Percentiles rank a stretch among this genome's conserved stretches.
Evolutionary conservation across 2,888 invertebrate genomes (phyloP).

Genomic region (Pogonocherus hispidulus): DNA sequence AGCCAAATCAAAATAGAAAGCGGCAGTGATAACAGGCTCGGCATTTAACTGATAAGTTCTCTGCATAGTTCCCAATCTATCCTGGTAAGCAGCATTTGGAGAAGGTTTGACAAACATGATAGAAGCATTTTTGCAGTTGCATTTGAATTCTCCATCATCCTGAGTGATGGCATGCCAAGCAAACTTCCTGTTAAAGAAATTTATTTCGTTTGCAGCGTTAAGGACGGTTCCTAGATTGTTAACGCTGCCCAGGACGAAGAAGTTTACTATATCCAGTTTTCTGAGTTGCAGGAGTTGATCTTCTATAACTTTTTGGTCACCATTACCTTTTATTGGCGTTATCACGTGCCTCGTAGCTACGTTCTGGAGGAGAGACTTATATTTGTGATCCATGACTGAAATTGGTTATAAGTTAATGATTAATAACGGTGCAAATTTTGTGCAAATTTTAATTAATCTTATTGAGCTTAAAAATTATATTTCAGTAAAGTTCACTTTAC

Average conservation of each 20-base stretch:
- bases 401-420: no score
- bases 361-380: conserved; percentile 90
- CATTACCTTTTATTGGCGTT: conserved; percentile 74
- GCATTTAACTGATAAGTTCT: conserved; percentile 81
- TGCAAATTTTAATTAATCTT: neutral
- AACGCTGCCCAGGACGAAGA: conserved; percentile 85
- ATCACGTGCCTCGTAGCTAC: conserved; percentile 93
- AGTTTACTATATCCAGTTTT: conserved; percentile 90
- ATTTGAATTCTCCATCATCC: conserved; percentile 81
- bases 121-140: conserved; percentile 83
- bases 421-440: no score
- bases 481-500: no score
- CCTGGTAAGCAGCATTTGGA: conserved; percentile 77
- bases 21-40: conserved; percentile 82
- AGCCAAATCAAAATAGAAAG: conserved; percentile 91
- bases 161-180: conserved; percentile 88
- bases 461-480: no score
- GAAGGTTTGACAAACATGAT: conserved; percentile 83
- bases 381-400: conserved; percentile 93
- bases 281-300: conserved; percentile 81
- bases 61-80: conserved; percentile 78
- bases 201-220: conserved; percentile 77
- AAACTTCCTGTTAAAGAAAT: conserved; percentile 79
- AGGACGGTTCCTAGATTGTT: conserved; percentile 74
- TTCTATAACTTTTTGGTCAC: conserved; percentile 66